These are phyloP conservation scores for Eubasilissa regina DNA, from an alignment of 1,140 invertebrate genomes.

Conservation along the genomic window DNA sequence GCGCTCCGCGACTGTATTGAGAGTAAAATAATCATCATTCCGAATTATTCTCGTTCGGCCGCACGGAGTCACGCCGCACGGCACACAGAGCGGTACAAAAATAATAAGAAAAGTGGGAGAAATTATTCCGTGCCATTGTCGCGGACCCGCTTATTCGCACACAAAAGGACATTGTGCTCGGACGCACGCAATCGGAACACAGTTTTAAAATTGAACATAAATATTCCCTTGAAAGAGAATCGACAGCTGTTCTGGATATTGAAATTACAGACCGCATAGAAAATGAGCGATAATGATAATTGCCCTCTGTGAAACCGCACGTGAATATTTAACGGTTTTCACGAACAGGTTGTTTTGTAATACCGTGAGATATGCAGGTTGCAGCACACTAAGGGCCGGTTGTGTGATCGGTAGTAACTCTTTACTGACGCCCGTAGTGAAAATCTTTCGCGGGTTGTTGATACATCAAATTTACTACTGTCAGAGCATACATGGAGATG, in stretches of 20 bases:
- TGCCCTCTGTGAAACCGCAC: neutral
- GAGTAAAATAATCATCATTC: too few relatives aligned
- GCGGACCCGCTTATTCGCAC: neutral
- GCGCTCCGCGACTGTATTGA: too few relatives aligned
- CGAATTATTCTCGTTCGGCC: too few relatives aligned
- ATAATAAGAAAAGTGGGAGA: neutral
- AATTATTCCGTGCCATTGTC: conserved; percentile 2
- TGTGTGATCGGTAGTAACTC: too few relatives aligned
- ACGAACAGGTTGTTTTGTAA: neutral
- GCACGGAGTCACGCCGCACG: too few relatives aligned
- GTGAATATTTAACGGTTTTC: conserved; percentile 2
- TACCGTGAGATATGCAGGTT: too few relatives aligned
- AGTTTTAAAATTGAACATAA: conserved; percentile 3
- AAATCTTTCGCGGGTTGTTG: too few relatives aligned
- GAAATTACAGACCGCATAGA: conserved; percentile 3
- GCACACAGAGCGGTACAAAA: conserved; percentile 10
- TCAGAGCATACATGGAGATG: too few relatives aligned
- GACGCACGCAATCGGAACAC: neutral
- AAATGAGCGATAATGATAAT: neutral
- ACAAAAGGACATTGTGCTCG: conserved; percentile 19
- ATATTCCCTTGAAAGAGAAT: neutral
- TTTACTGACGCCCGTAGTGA: too few relatives aligned
- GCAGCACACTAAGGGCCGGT: too few relatives aligned
- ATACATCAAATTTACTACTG: too few relatives aligned
- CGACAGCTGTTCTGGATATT: neutral